A percentile compares a stretch with the other conserved stretches of the same genome.
phyloP scores from a whole-genome alignment of 2,888 invertebrate species.

The Macroteleia sp. region DNA sequence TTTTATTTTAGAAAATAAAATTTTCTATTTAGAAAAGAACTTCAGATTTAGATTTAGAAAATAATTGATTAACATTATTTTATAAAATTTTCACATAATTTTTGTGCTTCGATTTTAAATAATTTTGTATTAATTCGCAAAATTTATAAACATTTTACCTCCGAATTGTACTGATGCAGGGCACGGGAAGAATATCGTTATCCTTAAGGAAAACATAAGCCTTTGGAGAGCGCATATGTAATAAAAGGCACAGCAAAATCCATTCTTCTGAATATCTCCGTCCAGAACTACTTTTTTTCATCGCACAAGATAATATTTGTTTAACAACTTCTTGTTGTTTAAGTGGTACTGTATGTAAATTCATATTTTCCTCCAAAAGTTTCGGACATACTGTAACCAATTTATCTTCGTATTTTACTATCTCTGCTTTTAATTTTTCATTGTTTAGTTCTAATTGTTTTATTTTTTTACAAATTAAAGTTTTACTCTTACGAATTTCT shows the following conservation, averaged over 20 bases:
- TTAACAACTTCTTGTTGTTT: neutral
- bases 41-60: too few relatives aligned
- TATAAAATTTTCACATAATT: too few relatives aligned
- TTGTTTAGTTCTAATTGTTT: neutral
- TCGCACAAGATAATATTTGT: neutral
- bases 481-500: neutral
- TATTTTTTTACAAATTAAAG: neutral
- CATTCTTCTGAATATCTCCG: constrained; percentile 18
- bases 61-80: too few relatives aligned
- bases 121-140: too few relatives aligned
- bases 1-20: too few relatives aligned
- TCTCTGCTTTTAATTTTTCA: neutral
- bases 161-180: neutral
- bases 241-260: constrained; percentile 1
- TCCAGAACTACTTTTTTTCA: neutral
- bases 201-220: neutral
- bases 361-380: neutral
- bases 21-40: too few relatives aligned
- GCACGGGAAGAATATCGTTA: neutral
- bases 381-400: neutral
- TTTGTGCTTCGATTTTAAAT: too few relatives aligned
- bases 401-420: neutral
- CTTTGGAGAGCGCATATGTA: constrained; percentile 4
- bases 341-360: neutral
- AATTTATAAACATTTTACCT: too few relatives aligned